Evolutionary conservation across 64 coral and sea anemone genomes (phyloP).

Genomic region (Stichodactyla helianthus): DNA sequence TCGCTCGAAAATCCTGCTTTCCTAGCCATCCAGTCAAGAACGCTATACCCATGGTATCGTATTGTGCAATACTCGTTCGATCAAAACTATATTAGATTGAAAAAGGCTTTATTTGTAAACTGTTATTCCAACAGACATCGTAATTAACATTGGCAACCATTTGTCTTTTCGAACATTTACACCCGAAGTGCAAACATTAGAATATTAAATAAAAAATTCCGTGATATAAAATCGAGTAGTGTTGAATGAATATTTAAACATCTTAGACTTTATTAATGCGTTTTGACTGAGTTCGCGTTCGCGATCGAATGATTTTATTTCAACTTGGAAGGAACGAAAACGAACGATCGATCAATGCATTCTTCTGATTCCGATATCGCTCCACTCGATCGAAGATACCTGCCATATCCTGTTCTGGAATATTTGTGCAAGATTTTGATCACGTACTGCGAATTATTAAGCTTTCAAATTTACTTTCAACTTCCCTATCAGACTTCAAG

Average conservation of each 20-base stretch:
- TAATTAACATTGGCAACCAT: background rate
- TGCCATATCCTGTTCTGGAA: background rate
- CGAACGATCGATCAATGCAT: background rate
- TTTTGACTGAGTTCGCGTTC: background rate
- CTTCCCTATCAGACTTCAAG: background rate
- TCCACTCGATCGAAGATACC: background rate
- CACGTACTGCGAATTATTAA: background rate
- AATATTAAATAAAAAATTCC: background rate
- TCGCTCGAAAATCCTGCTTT: background rate
- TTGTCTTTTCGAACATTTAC: constrained; percentile 4
- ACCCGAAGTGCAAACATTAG: background rate
- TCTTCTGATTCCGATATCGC: constrained; percentile 16
- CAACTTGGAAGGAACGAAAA: background rate
- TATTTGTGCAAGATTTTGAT: background rate
- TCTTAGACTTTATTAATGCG: background rate
- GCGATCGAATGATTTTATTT: background rate
- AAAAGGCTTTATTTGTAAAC: background rate
- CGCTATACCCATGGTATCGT: background rate
- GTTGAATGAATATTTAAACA: background rate
- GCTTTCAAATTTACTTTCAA: background rate
- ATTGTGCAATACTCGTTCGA: background rate
- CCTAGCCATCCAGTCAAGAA: background rate
- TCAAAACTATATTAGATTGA: background rate
- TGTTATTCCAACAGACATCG: constrained; percentile 18
- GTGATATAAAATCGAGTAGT: background rate